phyloP scores from a whole-genome alignment of 2,888 invertebrate genomes.

The Heliconius hortense region DNA sequence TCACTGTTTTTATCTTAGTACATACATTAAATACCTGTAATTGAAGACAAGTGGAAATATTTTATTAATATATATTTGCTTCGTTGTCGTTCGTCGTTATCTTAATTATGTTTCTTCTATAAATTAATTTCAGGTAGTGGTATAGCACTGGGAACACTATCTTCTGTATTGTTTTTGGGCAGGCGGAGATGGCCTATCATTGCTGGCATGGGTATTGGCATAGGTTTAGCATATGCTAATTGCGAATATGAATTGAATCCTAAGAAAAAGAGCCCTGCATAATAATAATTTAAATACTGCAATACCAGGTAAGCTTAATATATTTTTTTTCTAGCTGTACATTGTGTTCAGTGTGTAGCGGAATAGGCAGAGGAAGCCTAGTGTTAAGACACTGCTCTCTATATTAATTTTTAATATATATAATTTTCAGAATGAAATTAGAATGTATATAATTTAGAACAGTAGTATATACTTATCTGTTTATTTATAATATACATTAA shows the following conservation, averaged over 20 bases:
- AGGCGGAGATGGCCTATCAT: constrained; percentile 93
- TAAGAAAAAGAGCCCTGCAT: constrained; percentile 59
- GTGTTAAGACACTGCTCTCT: background rate
- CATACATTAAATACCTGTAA: background rate
- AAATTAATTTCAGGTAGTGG: constrained; percentile 87
- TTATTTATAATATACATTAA: too few species aligned
- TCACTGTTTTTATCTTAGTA: background rate
- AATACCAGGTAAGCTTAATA: constrained; percentile 53
- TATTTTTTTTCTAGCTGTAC: background rate
- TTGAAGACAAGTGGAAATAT: background rate
- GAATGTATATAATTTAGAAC: too few species aligned
- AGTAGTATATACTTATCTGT: too few species aligned
- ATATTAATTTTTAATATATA: too few species aligned
- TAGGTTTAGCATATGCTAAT: constrained; percentile 95
- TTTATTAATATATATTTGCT: background rate
- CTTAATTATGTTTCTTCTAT: constrained; percentile 28
- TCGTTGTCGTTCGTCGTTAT: background rate
- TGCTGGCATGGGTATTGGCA: constrained; percentile 93
- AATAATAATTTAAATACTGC: constrained; percentile 49
- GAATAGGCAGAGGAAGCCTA: background rate
- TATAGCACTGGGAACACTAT: constrained; percentile 88
- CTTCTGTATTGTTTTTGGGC: constrained; percentile 92
- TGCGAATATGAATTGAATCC: constrained; percentile 84
- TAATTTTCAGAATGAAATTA: too few species aligned
- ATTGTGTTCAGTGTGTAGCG: background rate